Evolutionary conservation across 2,888 invertebrate genomes (phyloP).

Genomic region (Andricus curvator): DNA sequence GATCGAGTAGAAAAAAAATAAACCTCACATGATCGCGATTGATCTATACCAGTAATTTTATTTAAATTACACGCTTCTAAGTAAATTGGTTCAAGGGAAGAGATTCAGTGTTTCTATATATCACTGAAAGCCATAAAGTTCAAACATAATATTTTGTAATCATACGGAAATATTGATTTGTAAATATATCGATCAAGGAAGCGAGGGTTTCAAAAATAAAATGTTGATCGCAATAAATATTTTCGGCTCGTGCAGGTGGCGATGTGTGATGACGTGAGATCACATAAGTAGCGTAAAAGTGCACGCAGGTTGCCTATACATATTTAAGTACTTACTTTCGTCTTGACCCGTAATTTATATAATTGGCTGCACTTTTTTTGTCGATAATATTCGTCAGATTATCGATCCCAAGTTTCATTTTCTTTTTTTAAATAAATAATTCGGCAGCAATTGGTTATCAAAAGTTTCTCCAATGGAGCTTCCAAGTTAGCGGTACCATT

Average conservation of each 20-base stretch:
- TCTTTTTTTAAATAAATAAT: conserved; percentile 9
- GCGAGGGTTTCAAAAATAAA: not conserved
- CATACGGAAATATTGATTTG: not conserved
- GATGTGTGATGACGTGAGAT: conserved; percentile 8
- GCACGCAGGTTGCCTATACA: conserved; percentile 4
- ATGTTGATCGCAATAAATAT: not conserved
- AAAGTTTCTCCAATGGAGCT: conserved; percentile 1
- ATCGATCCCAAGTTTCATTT: not conserved
- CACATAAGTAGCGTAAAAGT: conserved; percentile 14
- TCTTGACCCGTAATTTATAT: conserved; percentile 20
- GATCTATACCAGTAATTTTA: not conserved
- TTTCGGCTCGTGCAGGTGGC: conserved; percentile 6
- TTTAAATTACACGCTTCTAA: not conserved
- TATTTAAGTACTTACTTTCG: conserved; percentile 26
- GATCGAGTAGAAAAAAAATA: not conserved
- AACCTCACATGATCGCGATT: not conserved
- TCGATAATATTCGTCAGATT: conserved; percentile 11
- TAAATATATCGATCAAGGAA: not conserved
- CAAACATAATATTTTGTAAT: not conserved
- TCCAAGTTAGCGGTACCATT: not conserved
- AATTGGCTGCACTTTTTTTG: conserved; percentile 10
- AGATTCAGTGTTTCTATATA: not conserved
- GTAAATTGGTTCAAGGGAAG: not conserved
- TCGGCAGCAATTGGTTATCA: not conserved
- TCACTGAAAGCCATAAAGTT: not conserved